Percentiles rank a stretch among this genome's conserved stretches.
Evolutionary conservation across 2,888 invertebrate species (phyloP).

Genomic region (Xanthorhoe spadicearia): DNA sequence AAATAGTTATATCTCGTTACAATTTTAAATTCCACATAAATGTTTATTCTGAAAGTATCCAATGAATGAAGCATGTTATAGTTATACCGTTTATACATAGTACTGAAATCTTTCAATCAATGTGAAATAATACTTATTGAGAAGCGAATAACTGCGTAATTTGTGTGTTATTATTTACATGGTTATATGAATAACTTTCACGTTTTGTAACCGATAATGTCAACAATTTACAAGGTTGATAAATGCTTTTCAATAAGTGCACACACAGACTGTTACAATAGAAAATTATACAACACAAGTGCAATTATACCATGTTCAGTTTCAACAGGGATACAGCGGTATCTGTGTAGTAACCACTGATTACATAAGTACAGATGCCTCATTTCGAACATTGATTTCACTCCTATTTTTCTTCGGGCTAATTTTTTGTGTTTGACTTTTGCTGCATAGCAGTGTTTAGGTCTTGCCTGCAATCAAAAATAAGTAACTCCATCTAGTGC

Average conservation of each 20-base stretch:
- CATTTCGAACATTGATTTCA: too few species aligned
- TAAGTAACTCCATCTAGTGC: too few species aligned
- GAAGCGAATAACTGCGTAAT: neutral
- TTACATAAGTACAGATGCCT: too few species aligned
- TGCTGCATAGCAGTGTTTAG: too few species aligned
- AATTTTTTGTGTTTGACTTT: too few species aligned
- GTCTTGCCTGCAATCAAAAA: too few species aligned
- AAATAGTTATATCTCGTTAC: conserved; percentile 20
- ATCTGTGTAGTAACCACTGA: neutral
- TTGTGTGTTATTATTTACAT: neutral
- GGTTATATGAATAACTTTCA: neutral
- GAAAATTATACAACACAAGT: conserved; percentile 28
- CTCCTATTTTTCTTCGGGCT: too few species aligned
- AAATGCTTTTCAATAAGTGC: neutral
- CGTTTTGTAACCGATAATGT: neutral
- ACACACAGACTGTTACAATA: conserved; percentile 25
- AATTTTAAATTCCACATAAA: conserved; percentile 11
- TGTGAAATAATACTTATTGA: neutral
- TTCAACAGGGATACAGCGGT: conserved; percentile 11
- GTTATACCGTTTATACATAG: conserved; percentile 25
- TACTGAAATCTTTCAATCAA: neutral
- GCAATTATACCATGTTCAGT: conserved; percentile 27
- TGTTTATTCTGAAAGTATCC: conserved; percentile 27
- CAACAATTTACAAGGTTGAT: neutral
- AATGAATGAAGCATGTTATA: conserved; percentile 30